Percentiles rank a stretch among this genome's conserved stretches.
These are phyloP conservation scores for Amphiduros pacificus DNA, from an alignment of 2,888 invertebrate species.

Conservation along the genomic window DNA sequence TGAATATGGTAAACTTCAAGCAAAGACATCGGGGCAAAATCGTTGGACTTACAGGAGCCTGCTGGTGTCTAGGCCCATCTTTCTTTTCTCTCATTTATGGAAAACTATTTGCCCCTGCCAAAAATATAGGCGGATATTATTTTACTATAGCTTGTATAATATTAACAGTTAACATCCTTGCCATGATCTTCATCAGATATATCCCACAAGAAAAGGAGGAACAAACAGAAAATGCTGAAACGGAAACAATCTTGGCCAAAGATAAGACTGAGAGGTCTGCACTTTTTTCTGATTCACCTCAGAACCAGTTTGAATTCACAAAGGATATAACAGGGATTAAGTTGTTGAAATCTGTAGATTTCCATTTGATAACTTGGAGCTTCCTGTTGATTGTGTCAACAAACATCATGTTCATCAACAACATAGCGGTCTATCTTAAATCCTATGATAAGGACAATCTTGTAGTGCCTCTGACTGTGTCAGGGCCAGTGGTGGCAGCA, in stretches of 20 bases:
- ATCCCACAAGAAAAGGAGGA: too few species aligned
- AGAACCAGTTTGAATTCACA: too few species aligned
- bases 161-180: neutral
- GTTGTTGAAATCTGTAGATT: too few species aligned
- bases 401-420: neutral
- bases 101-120: neutral
- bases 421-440: neutral
- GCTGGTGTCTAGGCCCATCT: neutral
- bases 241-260: too few species aligned
- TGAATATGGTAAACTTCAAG: conserved; percentile 1
- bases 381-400: neutral
- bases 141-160: neutral
- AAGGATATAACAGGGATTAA: too few species aligned
- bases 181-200: neutral
- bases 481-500: neutral
- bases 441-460: neutral
- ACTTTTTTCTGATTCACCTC: too few species aligned
- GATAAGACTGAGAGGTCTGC: too few species aligned
- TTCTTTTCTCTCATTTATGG: neutral
- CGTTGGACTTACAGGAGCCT: neutral
- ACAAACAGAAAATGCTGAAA: too few species aligned
- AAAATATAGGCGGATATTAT: neutral
- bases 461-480: neutral
- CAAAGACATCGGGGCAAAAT: neutral
- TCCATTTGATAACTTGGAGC: neutral